Conservation (phyloP, 2,797 vertebrate genomes). For the Periophthalmus magnuspinnatus region DNA sequence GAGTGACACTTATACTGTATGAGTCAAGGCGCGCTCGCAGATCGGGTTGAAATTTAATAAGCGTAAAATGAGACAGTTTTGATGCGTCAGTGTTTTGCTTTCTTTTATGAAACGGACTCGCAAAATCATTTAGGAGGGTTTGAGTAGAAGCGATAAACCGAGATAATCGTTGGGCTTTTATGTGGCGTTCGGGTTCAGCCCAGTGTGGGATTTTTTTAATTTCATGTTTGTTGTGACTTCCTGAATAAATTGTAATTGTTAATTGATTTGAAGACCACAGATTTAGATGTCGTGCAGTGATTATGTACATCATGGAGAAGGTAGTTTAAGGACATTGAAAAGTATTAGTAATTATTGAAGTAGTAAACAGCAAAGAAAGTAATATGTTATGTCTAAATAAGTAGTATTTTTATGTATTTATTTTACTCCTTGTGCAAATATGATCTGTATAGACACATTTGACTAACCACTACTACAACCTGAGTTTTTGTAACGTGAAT, state of each 20-base stretch:
- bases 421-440: background rate
- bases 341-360: background rate
- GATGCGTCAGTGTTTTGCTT: constrained; percentile 21
- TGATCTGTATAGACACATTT: background rate
- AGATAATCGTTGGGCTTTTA: background rate
- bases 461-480: too few species aligned
- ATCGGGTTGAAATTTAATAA: constrained; percentile 25
- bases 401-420: too few species aligned
- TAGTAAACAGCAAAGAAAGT: too few species aligned
- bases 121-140: constrained; percentile 15
- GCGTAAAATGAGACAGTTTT: background rate
- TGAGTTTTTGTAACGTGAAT: too few species aligned
- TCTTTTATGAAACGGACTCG: constrained; percentile 4
- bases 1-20: constrained; percentile 30
- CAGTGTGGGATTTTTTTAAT: background rate
- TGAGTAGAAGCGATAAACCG: background rate
- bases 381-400: too few species aligned
- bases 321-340: background rate
- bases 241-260: background rate
- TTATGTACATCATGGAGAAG: background rate
- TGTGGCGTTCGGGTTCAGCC: background rate
- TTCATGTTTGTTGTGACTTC: background rate
- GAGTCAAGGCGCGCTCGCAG: constrained; percentile 16
- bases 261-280: background rate
- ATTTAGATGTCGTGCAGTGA: too few species aligned